Conservation (phyloP, 2,797 vertebrate genomes). For the Brotula barbata region DNA sequence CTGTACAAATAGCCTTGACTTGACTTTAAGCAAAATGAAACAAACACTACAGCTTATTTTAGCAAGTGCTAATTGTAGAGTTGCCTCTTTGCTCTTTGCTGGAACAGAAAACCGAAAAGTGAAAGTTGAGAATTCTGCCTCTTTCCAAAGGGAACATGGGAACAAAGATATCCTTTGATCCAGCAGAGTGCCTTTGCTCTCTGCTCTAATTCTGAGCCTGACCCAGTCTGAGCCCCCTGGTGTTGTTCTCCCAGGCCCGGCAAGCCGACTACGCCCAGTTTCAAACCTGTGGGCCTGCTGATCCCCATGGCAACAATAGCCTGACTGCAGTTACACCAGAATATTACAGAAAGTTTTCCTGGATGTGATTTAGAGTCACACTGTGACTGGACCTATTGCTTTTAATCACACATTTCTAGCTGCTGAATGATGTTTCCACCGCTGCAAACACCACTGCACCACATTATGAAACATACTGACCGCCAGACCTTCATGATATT, state of each 20-base stretch:
- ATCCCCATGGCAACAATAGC: slow-evolving; percentile 31
- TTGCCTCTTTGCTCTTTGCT: background rate
- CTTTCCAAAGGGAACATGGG: slow-evolving; percentile 39
- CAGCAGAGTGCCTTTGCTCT: slow-evolving; percentile 51
- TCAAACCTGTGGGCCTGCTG: slow-evolving; percentile 6
- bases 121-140: slow-evolving; percentile 36
- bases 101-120: slow-evolving; percentile 34
- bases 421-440: slow-evolving; percentile 42
- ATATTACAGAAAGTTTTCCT: slow-evolving; percentile 40
- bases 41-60: too few relatives aligned
- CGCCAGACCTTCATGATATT: too few relatives aligned
- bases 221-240: slow-evolving; percentile 43
- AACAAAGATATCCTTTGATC: slow-evolving; percentile 71
- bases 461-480: too few relatives aligned
- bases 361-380: slow-evolving; percentile 46
- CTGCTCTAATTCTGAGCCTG: slow-evolving; percentile 49
- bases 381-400: slow-evolving; percentile 34
- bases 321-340: slow-evolving; percentile 37
- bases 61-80: too few relatives aligned
- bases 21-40: too few relatives aligned
- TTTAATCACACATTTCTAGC: slow-evolving; percentile 55
- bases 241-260: slow-evolving; percentile 45
- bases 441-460: too few relatives aligned
- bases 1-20: too few relatives aligned
- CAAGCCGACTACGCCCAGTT: slow-evolving; percentile 25